Evolutionary conservation across 2,797 vertebrate genomes (phyloP), one percentile per base, ranked within the genome.

Genomic region (Silurus lanzhouensis): DNA sequence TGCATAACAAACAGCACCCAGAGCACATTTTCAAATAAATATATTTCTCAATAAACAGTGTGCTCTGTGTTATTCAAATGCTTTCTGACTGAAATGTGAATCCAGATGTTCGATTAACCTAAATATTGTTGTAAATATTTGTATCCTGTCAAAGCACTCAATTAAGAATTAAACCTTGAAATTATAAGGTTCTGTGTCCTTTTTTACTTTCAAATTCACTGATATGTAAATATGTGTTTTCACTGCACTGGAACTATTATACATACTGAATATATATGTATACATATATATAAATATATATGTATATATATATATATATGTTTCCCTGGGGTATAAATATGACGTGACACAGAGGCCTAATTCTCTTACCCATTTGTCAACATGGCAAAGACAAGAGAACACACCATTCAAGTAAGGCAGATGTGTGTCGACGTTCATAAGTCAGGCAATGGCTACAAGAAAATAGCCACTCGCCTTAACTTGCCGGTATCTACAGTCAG

Each of bases 21-120:
- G 44, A 52, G 58, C 20, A 71, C 48, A 31, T 86, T 86, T 86
- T 79, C 71, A 86, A 86, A 83, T 78, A 86, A 86, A 83, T 72
- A 1, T 83, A 8, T 13, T 61, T 44, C 80, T 72, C 46, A 27
- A 83, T 55, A 70, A 83, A 63, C 22, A 27, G 13, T 7, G 20
- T 55, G 10, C 12, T 52, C 25, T 44, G 1, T 75, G 17, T 82
- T 82, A 52, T 82, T 46, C 57, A 14, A 68, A 64, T 83, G 19
- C 48, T 83, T 76, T 46, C 38, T n/a, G 20, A 79, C 66, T 38
- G 2, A 58, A 84, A 66, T 25, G 7, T 66, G 22, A 2, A 25
- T n/a, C 27, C 20, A 57, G 46, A 17, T 48, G 22, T 67, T 38
- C 55, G 25, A 52, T 15, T 52, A 15, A 20, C 38, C n/a, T 52